phyloP scores from a whole-genome alignment of 2,888 invertebrate species.

The Hypomecis punctinalis region DNA sequence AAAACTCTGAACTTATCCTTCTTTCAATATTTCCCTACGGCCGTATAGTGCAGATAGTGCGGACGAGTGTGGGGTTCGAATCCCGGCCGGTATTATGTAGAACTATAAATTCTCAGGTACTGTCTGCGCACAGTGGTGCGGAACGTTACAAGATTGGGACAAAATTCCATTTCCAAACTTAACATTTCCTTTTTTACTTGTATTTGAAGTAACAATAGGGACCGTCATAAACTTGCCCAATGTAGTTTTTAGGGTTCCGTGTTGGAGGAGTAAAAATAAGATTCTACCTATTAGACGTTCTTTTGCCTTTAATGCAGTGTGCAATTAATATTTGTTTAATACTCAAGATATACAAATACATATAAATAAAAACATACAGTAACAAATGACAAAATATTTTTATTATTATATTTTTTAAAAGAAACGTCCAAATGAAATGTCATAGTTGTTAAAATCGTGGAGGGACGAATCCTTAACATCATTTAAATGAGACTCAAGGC shows the following conservation, averaged over 20 bases:
- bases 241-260: not conserved
- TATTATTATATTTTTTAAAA: too few relatives aligned
- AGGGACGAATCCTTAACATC: too few relatives aligned
- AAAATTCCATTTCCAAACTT: conserved; percentile 21
- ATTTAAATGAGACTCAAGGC: too few relatives aligned
- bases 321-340: too few relatives aligned
- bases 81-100: conserved; percentile 24
- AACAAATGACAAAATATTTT: too few relatives aligned
- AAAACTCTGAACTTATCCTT: not conserved
- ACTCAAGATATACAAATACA: too few relatives aligned
- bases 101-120: conserved; percentile 30
- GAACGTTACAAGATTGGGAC: conserved; percentile 9
- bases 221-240: conserved; percentile 5
- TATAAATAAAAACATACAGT: too few relatives aligned
- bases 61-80: conserved; percentile 23
- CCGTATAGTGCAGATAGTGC: conserved; percentile 18
- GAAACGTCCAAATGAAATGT: too few relatives aligned
- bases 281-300: too few relatives aligned
- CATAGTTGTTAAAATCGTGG: too few relatives aligned
- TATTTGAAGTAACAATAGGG: conserved; percentile 21
- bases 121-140: conserved; percentile 21
- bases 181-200: conserved; percentile 3
- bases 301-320: too few relatives aligned
- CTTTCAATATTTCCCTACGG: conserved; percentile 1
- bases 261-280: not conserved